Evolutionary conservation across 2,888 invertebrate species (phyloP), one percentile per base, ranked within the genome.

Genomic region (Troides oblongomaculatus): DNA sequence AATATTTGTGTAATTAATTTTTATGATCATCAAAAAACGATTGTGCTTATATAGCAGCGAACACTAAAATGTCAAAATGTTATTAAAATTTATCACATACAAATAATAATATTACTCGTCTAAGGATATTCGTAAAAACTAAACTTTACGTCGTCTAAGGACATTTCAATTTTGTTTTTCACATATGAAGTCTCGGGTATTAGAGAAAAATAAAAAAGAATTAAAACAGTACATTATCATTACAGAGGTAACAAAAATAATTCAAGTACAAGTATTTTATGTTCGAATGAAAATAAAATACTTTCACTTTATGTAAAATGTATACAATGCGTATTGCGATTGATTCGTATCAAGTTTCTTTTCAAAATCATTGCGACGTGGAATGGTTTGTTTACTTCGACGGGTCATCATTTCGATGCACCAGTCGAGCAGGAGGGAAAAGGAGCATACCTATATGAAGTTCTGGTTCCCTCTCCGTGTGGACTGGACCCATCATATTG

Each of bases 361-460:
- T 66, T 23, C 14, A 53, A 66, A 66, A 60, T 53, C 21, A 21
- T 59, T 64, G 57, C 21, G 23, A 65, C 5, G n/a, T 53, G n/a
- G n/a, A 18, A 53, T 50, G 25, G 63, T 68, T 72, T 71, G 71
- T 64, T 71, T 71, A 68, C 62, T 61, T 62, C n/a, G 39, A 50
- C 23, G 56, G 17, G 25, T 65, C 58, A 60, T 25, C 17, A 36
- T 57, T 53, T 23, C n/a, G 12, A n/a, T 43, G 43, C 8, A 30
- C 39, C 62, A 18, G 61, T 14, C 30, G 14, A 17, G 10, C 21
- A 21, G n/a, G 53, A 53, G 46, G 56, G 71, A 73, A 69, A 71
- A 69, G 70, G 63, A 53, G 69, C 81, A 78, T 90, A 96, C 96
- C 96, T 94, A 96, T 95, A 86, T 95, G 95, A 71, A 96, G 92